These are phyloP conservation scores for Empidonax traillii DNA, from an alignment of 2,113 vertebrate species.

Conservation along the genomic window DNA sequence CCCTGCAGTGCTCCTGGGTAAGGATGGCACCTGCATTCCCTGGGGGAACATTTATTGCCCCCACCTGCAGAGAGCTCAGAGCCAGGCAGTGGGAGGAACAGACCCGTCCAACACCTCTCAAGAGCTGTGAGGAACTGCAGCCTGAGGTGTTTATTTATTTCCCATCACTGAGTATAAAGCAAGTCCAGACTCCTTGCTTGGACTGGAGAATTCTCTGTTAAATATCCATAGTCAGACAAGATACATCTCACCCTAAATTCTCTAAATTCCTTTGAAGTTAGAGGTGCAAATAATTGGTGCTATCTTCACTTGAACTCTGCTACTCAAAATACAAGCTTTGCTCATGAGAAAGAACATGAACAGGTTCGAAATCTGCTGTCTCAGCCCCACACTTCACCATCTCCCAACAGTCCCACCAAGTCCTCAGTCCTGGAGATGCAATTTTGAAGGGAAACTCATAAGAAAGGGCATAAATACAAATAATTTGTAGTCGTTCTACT, in stretches of 20 bases:
- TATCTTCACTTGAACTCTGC: neutral
- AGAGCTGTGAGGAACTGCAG: neutral
- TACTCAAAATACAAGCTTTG: neutral
- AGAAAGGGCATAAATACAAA: neutral
- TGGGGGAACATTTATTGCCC: neutral
- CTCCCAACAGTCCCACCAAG: neutral
- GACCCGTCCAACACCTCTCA: neutral
- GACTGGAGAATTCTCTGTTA: neutral
- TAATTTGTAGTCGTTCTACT: constrained; percentile 11
- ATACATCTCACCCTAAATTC: neutral
- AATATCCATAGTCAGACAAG: neutral
- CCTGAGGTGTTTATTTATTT: neutral
- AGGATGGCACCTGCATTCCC: neutral
- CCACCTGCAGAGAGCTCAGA: neutral
- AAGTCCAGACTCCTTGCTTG: neutral
- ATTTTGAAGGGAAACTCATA: neutral
- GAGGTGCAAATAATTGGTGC: neutral
- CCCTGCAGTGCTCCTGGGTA: neutral
- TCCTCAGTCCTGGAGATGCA: neutral
- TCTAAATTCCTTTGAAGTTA: neutral
- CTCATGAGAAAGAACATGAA: neutral
- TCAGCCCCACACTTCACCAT: neutral
- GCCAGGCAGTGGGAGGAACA: neutral
- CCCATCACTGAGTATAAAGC: neutral
- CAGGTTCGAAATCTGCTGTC: neutral